These are phyloP conservation scores for Trachemys scripta DNA, from an alignment of 2,113 vertebrate genomes.

Conservation along the genomic window DNA sequence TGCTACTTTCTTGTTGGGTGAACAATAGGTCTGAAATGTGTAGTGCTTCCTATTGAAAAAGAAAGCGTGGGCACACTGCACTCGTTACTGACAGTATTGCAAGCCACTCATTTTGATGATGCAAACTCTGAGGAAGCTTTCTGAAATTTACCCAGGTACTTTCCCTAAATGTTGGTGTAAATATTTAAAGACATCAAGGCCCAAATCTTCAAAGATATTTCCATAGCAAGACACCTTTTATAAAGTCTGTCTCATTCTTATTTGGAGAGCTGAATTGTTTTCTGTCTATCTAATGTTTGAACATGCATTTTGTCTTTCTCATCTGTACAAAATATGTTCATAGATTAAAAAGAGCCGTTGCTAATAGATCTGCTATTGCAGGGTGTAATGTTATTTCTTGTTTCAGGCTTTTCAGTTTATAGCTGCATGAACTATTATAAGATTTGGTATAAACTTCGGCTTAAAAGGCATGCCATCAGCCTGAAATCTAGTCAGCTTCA, in stretches of 20 bases:
- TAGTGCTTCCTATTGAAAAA: neutral
- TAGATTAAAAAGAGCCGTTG: neutral
- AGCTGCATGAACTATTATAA: neutral
- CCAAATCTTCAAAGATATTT: neutral
- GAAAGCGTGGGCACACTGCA: neutral
- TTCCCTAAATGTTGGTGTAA: constrained; percentile 20
- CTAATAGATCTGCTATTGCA: neutral
- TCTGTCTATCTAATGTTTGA: neutral
- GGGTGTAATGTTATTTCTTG: accelerated
- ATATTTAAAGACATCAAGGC: neutral
- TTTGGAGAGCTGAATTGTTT: neutral
- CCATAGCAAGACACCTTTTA: neutral
- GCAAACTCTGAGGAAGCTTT: constrained; percentile 36
- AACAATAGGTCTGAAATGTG: neutral
- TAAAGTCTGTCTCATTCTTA: neutral
- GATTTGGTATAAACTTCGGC: neutral
- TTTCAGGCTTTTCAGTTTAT: neutral
- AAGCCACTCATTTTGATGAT: constrained; percentile 33
- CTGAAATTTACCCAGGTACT: neutral
- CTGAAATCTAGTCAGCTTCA: neutral
- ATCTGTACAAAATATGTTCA: neutral
- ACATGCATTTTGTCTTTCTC: neutral
- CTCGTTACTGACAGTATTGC: constrained; percentile 26
- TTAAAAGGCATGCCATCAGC: neutral
- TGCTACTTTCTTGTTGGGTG: neutral